These are phyloP conservation scores for Drosophila percnosoma DNA, from an alignment of 2,888 invertebrate species.

Conservation along the genomic window DNA sequence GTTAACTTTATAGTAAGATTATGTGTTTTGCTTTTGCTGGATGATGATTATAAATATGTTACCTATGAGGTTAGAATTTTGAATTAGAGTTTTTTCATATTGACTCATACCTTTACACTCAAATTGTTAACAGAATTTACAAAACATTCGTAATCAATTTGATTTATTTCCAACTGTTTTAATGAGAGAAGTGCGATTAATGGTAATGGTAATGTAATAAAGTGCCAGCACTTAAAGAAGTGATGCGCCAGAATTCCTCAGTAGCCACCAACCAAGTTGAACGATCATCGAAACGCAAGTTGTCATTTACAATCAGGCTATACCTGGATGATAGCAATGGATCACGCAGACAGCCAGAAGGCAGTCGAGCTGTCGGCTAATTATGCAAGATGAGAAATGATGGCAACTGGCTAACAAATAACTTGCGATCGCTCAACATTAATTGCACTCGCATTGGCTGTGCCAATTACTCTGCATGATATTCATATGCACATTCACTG, in stretches of 20 bases:
- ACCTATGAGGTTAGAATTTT: neutral
- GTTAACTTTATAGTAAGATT: neutral
- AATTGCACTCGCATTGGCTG: slow-evolving; percentile 59
- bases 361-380: slow-evolving; percentile 25
- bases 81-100: neutral
- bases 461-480: slow-evolving; percentile 70
- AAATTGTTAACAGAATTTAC: neutral
- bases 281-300: slow-evolving; percentile 41
- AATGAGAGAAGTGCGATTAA: slow-evolving; percentile 13
- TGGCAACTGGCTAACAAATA: slow-evolving; percentile 32
- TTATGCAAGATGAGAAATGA: slow-evolving; percentile 52
- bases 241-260: slow-evolving; percentile 36
- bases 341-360: slow-evolving; percentile 12
- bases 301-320: slow-evolving; percentile 50
- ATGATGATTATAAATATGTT: neutral
- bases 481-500: slow-evolving; percentile 65
- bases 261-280: slow-evolving; percentile 38
- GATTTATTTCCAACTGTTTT: slow-evolving; percentile 32
- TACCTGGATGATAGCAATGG: slow-evolving; percentile 20
- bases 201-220: slow-evolving; percentile 25
- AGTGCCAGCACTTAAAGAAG: slow-evolving; percentile 37
- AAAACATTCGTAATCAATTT: slow-evolving; percentile 21
- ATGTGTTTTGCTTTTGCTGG: neutral
- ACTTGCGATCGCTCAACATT: slow-evolving; percentile 37
- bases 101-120: neutral